Conservation (phyloP, 2,888 invertebrate species). For the Branchipolynoe longqiensis region DNA sequence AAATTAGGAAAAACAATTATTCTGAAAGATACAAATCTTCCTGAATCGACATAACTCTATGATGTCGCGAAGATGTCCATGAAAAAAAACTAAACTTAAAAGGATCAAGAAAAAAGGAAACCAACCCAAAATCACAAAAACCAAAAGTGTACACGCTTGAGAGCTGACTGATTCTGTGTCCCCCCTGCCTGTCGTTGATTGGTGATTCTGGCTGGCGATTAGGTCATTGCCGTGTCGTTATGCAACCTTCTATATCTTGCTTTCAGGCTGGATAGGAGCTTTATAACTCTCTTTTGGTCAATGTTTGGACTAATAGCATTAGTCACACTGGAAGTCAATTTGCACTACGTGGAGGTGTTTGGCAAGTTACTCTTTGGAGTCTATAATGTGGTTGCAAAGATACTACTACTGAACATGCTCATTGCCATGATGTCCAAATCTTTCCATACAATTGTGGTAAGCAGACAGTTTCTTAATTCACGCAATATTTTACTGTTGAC, state of each 20-base stretch:
- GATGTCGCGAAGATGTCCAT: no score
- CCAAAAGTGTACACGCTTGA: no score
- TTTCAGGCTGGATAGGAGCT: conserved; percentile 81
- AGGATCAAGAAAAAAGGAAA: no score
- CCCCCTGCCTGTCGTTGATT: conserved; percentile 24
- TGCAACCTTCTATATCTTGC: conserved; percentile 50
- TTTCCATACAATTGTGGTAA: conserved; percentile 75
- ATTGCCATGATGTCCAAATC: conserved; percentile 79
- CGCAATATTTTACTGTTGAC: no score
- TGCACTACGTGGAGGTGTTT: conserved; percentile 65
- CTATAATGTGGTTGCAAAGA: conserved; percentile 73
- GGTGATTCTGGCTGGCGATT: conserved; percentile 18
- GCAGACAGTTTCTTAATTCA: conserved; percentile 43
- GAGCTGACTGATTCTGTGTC: no score
- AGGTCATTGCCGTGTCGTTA: conserved; percentile 47
- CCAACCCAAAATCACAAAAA: no score
- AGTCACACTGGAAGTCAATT: conserved; percentile 63
- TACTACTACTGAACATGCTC: conserved; percentile 77
- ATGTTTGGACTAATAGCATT: conserved; percentile 79
- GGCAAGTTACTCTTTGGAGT: conserved; percentile 68
- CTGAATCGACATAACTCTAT: no score
- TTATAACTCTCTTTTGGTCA: conserved; percentile 83
- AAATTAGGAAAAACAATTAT: no score
- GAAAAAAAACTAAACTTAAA: no score
- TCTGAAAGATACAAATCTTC: no score